phyloP scores from a whole-genome alignment of 2,888 invertebrate species.

The Tipula unca region DNA sequence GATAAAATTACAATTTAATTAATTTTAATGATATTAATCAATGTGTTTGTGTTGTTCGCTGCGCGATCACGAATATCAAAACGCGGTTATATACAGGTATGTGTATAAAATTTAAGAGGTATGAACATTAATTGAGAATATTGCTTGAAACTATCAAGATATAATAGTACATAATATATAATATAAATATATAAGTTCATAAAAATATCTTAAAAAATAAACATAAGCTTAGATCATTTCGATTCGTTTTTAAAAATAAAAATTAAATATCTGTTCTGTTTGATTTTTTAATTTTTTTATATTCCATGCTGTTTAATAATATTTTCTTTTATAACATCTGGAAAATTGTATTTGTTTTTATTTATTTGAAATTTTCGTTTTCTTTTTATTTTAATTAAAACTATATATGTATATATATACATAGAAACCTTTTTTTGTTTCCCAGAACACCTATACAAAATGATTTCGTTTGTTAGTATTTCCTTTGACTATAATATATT shows the following conservation, averaged over 20 bases:
- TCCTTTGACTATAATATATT: neutral
- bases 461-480: neutral
- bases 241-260: neutral
- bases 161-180: neutral
- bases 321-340: neutral
- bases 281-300: neutral
- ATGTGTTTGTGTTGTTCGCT: neutral
- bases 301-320: neutral
- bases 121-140: neutral
- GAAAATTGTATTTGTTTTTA: neutral
- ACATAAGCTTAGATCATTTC: neutral
- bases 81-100: neutral
- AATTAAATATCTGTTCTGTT: neutral
- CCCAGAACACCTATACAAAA: neutral
- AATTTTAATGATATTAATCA: conserved; percentile 8
- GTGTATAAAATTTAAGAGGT: neutral
- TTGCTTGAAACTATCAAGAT: neutral
- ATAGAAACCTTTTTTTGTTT: neutral
- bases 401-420: neutral
- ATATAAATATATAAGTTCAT: neutral
- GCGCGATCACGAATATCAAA: neutral
- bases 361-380: neutral
- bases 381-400: neutral
- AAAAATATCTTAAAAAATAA: neutral
- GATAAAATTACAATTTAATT: neutral